These are phyloP conservation scores for Cricetomys ansorgei DNA, from an alignment of 2,113 vertebrate species.

Conservation along the genomic window DNA sequence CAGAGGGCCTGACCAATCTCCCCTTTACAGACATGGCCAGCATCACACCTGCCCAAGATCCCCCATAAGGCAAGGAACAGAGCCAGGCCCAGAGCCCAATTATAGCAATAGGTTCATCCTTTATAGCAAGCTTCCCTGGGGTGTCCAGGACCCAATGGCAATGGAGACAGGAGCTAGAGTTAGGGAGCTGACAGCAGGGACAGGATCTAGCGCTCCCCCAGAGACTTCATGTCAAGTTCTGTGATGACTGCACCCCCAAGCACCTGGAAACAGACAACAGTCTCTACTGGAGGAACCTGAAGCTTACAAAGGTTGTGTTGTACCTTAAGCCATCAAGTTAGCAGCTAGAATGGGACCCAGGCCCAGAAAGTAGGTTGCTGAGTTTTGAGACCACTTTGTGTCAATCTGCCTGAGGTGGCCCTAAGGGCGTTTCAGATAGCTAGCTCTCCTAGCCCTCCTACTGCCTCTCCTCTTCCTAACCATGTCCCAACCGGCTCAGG, in stretches of 20 bases:
- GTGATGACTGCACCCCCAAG: neutral
- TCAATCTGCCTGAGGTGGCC: neutral
- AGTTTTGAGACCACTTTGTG: neutral
- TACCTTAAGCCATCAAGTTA: neutral
- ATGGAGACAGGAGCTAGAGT: neutral
- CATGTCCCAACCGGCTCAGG: neutral
- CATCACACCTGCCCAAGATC: neutral
- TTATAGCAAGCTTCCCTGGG: neutral
- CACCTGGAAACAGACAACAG: neutral
- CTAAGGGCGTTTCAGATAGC: neutral
- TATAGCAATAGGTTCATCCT: neutral
- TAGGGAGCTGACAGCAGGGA: neutral
- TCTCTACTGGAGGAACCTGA: neutral
- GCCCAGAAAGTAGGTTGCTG: neutral
- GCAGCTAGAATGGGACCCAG: neutral
- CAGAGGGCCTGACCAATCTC: neutral
- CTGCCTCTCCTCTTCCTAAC: neutral
- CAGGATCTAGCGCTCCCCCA: neutral
- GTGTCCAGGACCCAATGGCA: neutral
- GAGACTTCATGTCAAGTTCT: neutral
- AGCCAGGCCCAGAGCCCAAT: neutral
- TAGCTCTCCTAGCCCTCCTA: neutral
- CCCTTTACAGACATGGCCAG: neutral
- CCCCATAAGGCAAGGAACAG: neutral
- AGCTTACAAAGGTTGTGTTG: neutral